Evolutionary conservation across 2,888 invertebrate species (phyloP), one percentile per base, ranked within the genome.

Genomic region (Gasteruption jaculator): DNA sequence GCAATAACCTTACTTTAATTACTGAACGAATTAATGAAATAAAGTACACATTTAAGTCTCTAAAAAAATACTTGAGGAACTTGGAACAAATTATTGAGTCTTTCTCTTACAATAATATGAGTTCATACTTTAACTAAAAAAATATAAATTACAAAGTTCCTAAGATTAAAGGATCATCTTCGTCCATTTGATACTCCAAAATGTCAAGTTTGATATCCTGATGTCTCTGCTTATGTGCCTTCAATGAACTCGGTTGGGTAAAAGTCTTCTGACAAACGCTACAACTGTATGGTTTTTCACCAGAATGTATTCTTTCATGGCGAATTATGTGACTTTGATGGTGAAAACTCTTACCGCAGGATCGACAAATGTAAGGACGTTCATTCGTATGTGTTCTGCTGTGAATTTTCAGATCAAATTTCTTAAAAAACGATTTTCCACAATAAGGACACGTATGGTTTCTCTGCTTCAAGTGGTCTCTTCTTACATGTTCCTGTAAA

Each of bases 401-500:
- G 34, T 71, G 71, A 20, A 64, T 63, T 34, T 66, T 68, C n/a
- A 72, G 55, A 43, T 73, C 72, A 30, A 66, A 66, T 33, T 66
- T 68, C 30, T 71, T 70, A 50, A 67, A 71, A 42, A 72, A 73
- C 1, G 63, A 60, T 49, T 71, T 71, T 7, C 56, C 57, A 38
- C 72, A 72, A 5, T 58, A 46, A 1, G 57, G 42, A 39, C 72
- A 73, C 3, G 58, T 50, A 43, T 69, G 65, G 24, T 68, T 60
- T 5, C 69, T 53, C 32, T 71, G 63, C 41, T 70, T 70, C 6
- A 64, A 46, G 41, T 71, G 71, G 43, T 71, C 70, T 21, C 71
- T 55, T 31, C 65, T 67, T 0, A 71, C 63, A 33, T 71, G 71
- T 21, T 70, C 67, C 69, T 70, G 45, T 14, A 46, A 5, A n/a